A percentile compares a stretch with the other conserved stretches of the same genome.
These are phyloP conservation scores for Oedothorax gibbosus DNA, from an alignment of 1,140 invertebrate genomes.

Conservation along the genomic window DNA sequence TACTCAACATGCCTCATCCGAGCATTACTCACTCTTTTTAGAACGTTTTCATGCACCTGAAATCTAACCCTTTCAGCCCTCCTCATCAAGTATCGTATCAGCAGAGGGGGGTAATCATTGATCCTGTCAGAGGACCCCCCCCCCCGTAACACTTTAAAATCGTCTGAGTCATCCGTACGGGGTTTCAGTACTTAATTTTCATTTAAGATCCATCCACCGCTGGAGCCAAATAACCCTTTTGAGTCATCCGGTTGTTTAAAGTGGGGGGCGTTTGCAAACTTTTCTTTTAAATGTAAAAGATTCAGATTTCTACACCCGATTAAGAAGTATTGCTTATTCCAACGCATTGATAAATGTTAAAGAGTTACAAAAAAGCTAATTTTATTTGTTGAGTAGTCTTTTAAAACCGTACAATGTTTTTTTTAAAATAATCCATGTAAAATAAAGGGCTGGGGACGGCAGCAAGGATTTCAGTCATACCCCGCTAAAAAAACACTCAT, in stretches of 20 bases:
- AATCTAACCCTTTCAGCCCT: conserved; percentile 14
- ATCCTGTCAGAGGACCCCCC: not conserved
- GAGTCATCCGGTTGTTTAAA: conserved; percentile 10
- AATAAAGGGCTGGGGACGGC: not conserved
- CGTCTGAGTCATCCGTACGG: conserved; percentile 5
- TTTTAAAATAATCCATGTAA: not conserved
- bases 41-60: not conserved
- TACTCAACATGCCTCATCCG: no score
- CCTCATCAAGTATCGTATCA: not conserved
- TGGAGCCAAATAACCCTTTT: conserved; percentile 15
- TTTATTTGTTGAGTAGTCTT: not conserved
- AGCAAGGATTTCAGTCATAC: no score
- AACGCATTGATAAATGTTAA: not conserved
- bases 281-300: not conserved
- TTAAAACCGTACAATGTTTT: not conserved
- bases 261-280: not conserved
- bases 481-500: no score
- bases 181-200: conserved; percentile 56
- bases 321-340: not conserved
- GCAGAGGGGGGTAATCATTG: conserved; percentile 1
- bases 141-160: conserved; percentile 32
- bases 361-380: not conserved
- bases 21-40: no score
- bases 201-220: conserved; percentile 47
- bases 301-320: not conserved